These are phyloP conservation scores for Leptopilina myrica DNA, from an alignment of 2,888 invertebrate genomes.

Conservation along the genomic window DNA sequence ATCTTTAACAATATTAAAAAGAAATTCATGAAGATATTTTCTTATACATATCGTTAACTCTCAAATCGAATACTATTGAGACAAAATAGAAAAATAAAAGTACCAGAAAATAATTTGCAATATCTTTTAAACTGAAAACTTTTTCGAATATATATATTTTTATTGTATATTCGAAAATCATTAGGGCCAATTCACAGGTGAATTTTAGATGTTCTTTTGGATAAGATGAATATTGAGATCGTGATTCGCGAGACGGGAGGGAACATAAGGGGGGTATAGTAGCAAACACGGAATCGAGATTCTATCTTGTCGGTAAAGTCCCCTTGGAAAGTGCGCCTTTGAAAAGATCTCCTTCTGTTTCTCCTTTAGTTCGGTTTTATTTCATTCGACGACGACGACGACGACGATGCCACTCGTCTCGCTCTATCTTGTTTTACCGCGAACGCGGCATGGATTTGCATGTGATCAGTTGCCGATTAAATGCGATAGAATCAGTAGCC, in stretches of 20 bases:
- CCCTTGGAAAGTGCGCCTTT: conserved; percentile 45
- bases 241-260: conserved; percentile 40
- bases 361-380: conserved; percentile 35
- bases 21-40: too few species aligned
- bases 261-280: conserved; percentile 2
- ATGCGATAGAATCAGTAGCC: conserved; percentile 59
- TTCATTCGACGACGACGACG: conserved; percentile 8
- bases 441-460: conserved; percentile 62
- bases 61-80: too few species aligned
- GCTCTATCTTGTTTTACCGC: conserved; percentile 43
- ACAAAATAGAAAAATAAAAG: neutral
- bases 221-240: conserved; percentile 36
- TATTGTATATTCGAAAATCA: conserved; percentile 24
- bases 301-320: conserved; percentile 55
- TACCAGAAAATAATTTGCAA: neutral
- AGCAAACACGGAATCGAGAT: conserved; percentile 55
- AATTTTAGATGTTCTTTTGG: conserved; percentile 17
- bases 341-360: conserved; percentile 38
- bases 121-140: neutral
- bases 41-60: too few species aligned
- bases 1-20: too few species aligned
- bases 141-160: neutral
- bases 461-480: conserved; percentile 71
- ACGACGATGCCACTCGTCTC: conserved; percentile 43
- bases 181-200: conserved; percentile 32